Base-by-base conservation (phyloP, 2,797 vertebrate species). In the Pantherophis alleghaniensis region DNA sequence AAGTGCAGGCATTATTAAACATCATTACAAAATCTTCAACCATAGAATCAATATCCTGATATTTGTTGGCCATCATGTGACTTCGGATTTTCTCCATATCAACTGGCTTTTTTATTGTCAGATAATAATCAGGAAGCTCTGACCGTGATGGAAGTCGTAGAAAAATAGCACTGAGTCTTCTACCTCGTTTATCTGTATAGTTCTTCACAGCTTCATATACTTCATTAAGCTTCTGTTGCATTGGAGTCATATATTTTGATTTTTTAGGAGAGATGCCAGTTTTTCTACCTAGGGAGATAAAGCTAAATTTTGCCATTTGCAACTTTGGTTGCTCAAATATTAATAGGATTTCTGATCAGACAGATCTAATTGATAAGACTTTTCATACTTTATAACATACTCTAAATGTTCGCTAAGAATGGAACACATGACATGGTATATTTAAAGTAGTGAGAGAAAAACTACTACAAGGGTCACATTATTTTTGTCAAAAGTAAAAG, bases 1-100 rank as follows among this genome's bases (percentile, higher is more conserved):
- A 99, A 0, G 99, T 99, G 95, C 99, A 99, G 5, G 99, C 99
- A 0, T 99, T 99, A 96, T 99, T 99, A 97, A 99, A 99, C 99
- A 99, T 99, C 96, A 99, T 98, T 91, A 99, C 99, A 24, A 99
- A 98, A 97, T 99, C 99, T 94, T 99, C 99, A 87, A 99, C 99
- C 98, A 99, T 98, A 2, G 99, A 99, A 79, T 99, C 99, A 37
- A 99, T 98, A 83, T 99, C 99, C 97, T 99, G 99, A 97, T 99
- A 99, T 94, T 99, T 99, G 94, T 99, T 99, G 91, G 99, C 98
- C 98, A 99, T 98, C 98, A 99, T 99, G 96, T 99, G 99, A 94
- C 98, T 99, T 97, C 98, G 98, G 96, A 99, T 98, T 96, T 99
- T 99, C 96, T 99, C 99, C 99, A 99, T 99, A 97, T 99, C 99